Evolutionary conservation across 2,113 vertebrate species (phyloP), one percentile per base, ranked within the genome.

Genomic region (Smithornis capensis): DNA sequence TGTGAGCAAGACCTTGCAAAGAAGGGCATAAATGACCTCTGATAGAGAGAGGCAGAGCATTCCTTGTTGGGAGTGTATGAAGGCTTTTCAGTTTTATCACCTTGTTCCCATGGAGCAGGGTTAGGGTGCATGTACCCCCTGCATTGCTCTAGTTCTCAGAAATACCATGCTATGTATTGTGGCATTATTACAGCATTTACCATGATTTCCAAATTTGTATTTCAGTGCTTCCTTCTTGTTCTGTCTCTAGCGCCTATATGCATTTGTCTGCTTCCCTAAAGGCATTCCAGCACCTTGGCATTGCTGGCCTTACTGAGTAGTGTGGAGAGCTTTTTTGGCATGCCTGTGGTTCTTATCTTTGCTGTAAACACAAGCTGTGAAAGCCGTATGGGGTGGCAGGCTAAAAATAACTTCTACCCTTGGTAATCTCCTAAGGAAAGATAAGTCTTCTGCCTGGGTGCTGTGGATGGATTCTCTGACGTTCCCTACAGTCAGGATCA

Each of bases 351-450:
- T 92, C 83, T 93, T 85, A 42, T 23, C 65, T 67, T 78, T 84
- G 60, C 44, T 92, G 80, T 92, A 92, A 95, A 89, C 77, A 75
- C 64, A 94, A 87, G 89, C 89, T 92, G 74, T 75, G 77, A 82
- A 94, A 95, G 84, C 81, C 23, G 1, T 84, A 33, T 79, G 65
- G 65, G 65, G 28, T 92, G 57, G 65, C 49, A 69, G 57, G 57
- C 87, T 97, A 92, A 95, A 95, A 97, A 95, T 97, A 95, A n/a
- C 81, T 76, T 45, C 84, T 18, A 7, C 84, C 25, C 93, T 65
- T 84, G 65, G 37, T 96, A 97, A 94, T 97, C 95, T 68, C 74
- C 56, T 95, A 95, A 94, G 81, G 94, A 92, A 95, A 96, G 94
- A 74, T 94, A 96, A 97, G 50, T 95, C 93, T 89, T 87, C 71